Conservation (phyloP, 2,888 invertebrate species). For the Entomobrya multifasciata region DNA sequence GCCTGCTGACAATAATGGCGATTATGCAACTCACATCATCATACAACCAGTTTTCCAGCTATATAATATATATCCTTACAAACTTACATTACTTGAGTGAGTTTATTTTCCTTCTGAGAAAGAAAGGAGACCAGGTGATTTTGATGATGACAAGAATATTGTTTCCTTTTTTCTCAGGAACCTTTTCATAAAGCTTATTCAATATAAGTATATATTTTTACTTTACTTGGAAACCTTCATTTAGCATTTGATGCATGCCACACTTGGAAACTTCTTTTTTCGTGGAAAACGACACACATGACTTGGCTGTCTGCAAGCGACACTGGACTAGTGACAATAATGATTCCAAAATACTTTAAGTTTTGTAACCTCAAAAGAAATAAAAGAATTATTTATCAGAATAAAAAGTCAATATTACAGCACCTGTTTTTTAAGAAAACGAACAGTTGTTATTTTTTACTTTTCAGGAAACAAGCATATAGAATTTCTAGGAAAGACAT, state of each 20-base stretch:
- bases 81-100: too few species aligned
- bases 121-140: conserved; percentile 5
- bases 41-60: neutral
- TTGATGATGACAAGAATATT: conserved; percentile 31
- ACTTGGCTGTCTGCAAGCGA: neutral
- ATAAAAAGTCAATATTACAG: neutral
- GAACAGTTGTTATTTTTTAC: neutral
- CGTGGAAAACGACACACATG: neutral
- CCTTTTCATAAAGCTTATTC: too few species aligned
- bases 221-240: neutral
- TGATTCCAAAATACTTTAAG: conserved; percentile 2
- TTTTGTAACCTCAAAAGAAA: neutral
- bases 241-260: neutral
- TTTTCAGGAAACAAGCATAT: neutral
- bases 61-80: neutral
- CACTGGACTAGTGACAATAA: neutral
- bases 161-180: neutral
- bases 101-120: too few species aligned
- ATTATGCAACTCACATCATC: conserved; percentile 68
- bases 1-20: conserved; percentile 60
- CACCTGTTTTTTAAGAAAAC: neutral
- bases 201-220: neutral
- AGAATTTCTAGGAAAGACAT: neutral
- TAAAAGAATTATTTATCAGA: neutral
- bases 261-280: neutral